Evolutionary conservation across 2,797 vertebrate genomes (phyloP).

Genomic region (Anguilla pacifica): DNA sequence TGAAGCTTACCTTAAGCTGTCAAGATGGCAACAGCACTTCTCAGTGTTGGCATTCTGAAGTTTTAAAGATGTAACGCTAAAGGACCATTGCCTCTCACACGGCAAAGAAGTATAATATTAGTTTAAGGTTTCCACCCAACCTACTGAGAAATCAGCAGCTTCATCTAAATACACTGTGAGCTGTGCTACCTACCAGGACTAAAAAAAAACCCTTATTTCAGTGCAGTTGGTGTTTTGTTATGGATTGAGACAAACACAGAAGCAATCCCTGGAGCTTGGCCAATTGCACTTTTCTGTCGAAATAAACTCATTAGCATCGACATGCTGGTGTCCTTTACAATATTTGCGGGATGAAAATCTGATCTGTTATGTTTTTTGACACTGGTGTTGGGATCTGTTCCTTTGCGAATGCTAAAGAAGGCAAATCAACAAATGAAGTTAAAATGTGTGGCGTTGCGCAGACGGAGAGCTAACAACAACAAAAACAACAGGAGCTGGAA

Average conservation of each 20-base stretch:
- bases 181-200: not conserved
- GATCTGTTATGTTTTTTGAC: slow-evolving; percentile 60
- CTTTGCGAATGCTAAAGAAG: not conserved
- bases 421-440: not conserved
- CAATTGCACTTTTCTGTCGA: slow-evolving; percentile 60
- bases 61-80: not conserved
- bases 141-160: not conserved
- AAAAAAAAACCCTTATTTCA: not conserved
- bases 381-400: slow-evolving; percentile 48
- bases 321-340: slow-evolving; percentile 71
- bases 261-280: slow-evolving; percentile 58
- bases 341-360: slow-evolving; percentile 70
- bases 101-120: not conserved
- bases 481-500: not conserved
- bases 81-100: not conserved
- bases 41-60: not conserved
- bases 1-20: not conserved
- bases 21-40: not conserved
- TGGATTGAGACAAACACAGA: slow-evolving; percentile 39
- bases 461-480: not conserved
- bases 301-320: slow-evolving; percentile 75
- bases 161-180: not conserved
- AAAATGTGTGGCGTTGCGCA: not conserved
- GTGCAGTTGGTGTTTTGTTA: not conserved
- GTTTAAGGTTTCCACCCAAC: not conserved